These are phyloP conservation scores for Epiperipatus broadwayi DNA, from an alignment of 2,888 invertebrate species.

Conservation along the genomic window DNA sequence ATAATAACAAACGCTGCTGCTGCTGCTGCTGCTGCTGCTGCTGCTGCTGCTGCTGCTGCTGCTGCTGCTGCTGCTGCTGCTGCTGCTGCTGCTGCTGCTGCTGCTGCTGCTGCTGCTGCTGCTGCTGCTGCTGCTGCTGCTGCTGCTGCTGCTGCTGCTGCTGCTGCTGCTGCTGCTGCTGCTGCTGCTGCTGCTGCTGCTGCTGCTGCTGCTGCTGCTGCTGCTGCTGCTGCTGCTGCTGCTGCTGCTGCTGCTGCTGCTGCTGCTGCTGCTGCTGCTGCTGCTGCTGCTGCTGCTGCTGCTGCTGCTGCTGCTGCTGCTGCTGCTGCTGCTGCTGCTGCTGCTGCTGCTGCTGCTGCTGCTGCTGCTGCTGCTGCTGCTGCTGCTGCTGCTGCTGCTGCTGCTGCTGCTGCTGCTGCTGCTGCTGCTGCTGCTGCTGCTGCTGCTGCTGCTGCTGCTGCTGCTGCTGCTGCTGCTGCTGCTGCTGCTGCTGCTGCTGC, in stretches of 20 bases:
- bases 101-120: background rate
- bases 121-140: background rate
- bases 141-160: background rate
- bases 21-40: constrained; percentile 3
- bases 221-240: constrained; percentile 3
- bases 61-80: constrained; percentile 3
- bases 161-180: constrained; percentile 3
- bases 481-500: background rate
- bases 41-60: constrained; percentile 3
- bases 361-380: constrained; percentile 3
- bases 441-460: constrained; percentile 3
- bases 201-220: constrained; percentile 3
- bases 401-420: constrained; percentile 3
- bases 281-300: constrained; percentile 3
- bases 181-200: constrained; percentile 3
- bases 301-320: constrained; percentile 3
- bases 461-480: background rate
- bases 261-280: constrained; percentile 3
- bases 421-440: constrained; percentile 3
- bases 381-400: constrained; percentile 3
- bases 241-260: constrained; percentile 3
- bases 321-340: constrained; percentile 3
- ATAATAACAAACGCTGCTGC: constrained; percentile 3
- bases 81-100: constrained; percentile 3
- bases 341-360: constrained; percentile 3